A percentile compares a stretch with the other conserved stretches of the same genome.
These are phyloP conservation scores for Naja naja DNA, from an alignment of 2,113 vertebrate genomes.

Conservation along the genomic window DNA sequence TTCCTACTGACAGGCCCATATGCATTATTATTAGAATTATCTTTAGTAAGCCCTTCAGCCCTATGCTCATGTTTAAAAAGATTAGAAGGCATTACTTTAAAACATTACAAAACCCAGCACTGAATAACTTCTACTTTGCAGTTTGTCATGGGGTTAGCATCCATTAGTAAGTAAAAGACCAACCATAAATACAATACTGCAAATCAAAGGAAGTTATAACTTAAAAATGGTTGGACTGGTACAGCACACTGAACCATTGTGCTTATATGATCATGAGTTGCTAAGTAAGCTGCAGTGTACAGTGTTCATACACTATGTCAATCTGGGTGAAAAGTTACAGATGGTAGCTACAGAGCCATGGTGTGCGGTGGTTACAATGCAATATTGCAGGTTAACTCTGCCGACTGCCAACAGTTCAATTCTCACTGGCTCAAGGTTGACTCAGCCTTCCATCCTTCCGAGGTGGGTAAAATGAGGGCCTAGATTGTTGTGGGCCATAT, in stretches of 20 bases:
- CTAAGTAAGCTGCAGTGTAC: neutral
- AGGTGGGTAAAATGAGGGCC: too few species aligned
- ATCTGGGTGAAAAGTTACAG: neutral
- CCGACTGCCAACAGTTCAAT: too few species aligned
- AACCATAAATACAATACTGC: slow-evolving; percentile 12
- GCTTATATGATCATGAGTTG: neutral
- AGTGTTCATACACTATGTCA: neutral
- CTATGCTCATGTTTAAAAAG: neutral
- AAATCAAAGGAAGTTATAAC: slow-evolving; percentile 45
- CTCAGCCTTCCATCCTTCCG: too few species aligned
- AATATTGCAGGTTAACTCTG: too few species aligned
- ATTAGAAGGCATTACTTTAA: neutral
- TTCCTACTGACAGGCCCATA: neutral
- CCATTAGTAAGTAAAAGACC: neutral
- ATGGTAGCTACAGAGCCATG: neutral
- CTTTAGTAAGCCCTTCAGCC: neutral
- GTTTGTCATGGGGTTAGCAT: neutral
- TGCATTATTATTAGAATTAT: neutral
- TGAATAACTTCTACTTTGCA: neutral
- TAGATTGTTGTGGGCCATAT: too few species aligned
- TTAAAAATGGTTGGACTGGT: slow-evolving; percentile 9
- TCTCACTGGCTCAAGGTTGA: too few species aligned
- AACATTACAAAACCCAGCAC: neutral
- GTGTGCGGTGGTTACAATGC: too few species aligned
- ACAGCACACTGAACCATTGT: neutral